Evolutionary conservation across 2,797 vertebrate genomes (phyloP).

Genomic region (Sylvia borin): DNA sequence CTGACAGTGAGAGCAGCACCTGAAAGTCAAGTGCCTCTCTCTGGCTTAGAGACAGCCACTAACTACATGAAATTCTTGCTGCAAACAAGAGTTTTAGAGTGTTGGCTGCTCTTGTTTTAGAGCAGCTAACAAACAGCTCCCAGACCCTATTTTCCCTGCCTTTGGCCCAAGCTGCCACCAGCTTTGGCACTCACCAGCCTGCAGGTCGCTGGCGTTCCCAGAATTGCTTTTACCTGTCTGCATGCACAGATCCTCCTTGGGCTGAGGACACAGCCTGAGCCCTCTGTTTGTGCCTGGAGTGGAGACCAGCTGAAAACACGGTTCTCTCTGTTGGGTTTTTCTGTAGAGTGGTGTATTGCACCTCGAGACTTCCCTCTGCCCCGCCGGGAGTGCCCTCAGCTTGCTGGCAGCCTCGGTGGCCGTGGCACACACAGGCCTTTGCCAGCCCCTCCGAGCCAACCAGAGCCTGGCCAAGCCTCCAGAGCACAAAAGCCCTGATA

Average conservation of each 20-base stretch:
- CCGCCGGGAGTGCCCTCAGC: conserved; percentile 9
- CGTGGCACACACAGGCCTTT: neutral
- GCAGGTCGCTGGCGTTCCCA: neutral
- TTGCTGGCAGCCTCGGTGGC: neutral
- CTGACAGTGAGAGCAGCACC: neutral
- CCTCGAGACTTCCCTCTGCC: conserved; percentile 20
- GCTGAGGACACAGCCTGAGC: neutral
- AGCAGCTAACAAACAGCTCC: neutral
- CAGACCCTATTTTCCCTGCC: neutral
- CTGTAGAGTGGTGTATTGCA: conserved; percentile 36
- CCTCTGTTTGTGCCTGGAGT: neutral
- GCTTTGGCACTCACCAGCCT: neutral
- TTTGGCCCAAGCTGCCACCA: neutral
- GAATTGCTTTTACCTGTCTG: neutral
- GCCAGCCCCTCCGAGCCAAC: conserved; percentile 20
- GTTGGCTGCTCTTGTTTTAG: neutral
- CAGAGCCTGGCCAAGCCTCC: conserved; percentile 23
- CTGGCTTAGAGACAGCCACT: neutral
- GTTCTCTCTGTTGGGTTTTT: conserved; percentile 49
- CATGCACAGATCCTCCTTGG: neutral
- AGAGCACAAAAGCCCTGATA: conserved; percentile 19
- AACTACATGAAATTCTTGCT: neutral
- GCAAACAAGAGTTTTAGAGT: neutral
- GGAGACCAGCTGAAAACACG: neutral
- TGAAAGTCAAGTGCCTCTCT: neutral